Evolutionary conservation across 1,140 invertebrate genomes (phyloP).

Genomic region (Rhagoletis zephyria): DNA sequence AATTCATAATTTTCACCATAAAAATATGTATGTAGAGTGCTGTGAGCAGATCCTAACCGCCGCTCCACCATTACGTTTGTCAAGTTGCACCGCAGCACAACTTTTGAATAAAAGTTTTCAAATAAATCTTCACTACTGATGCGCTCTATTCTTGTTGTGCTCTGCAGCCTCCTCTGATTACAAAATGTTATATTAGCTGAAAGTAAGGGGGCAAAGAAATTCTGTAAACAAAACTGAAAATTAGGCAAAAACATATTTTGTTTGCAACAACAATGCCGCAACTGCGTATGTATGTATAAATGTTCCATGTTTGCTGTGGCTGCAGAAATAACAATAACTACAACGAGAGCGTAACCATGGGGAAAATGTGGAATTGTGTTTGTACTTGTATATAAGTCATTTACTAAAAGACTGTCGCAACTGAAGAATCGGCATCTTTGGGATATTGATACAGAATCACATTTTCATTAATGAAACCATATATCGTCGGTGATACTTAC

Average conservation of each 20-base stretch:
- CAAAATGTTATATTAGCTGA: not conserved
- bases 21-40: not conserved
- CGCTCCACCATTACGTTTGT: not conserved
- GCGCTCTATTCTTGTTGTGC: not conserved
- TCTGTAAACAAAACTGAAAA: not conserved
- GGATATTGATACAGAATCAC: too few relatives aligned
- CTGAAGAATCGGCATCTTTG: too few relatives aligned
- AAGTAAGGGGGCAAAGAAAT: not conserved
- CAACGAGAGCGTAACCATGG: not conserved
- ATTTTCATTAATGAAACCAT: too few relatives aligned
- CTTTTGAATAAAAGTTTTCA: slow-evolving; percentile 12
- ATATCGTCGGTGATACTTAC: too few relatives aligned
- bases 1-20: not conserved
- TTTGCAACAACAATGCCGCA: not conserved
- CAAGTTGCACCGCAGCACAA: not conserved
- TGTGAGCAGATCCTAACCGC: not conserved
- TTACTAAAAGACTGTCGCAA: too few relatives aligned
- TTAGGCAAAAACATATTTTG: not conserved
- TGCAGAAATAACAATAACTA: not conserved
- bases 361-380: not conserved
- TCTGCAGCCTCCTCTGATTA: not conserved
- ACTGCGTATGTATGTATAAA: not conserved
- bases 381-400: not conserved
- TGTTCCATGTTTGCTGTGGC: not conserved
- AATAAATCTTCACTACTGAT: not conserved